Conservation (phyloP, 2,888 invertebrate species). For the Adineta ricciae region DNA sequence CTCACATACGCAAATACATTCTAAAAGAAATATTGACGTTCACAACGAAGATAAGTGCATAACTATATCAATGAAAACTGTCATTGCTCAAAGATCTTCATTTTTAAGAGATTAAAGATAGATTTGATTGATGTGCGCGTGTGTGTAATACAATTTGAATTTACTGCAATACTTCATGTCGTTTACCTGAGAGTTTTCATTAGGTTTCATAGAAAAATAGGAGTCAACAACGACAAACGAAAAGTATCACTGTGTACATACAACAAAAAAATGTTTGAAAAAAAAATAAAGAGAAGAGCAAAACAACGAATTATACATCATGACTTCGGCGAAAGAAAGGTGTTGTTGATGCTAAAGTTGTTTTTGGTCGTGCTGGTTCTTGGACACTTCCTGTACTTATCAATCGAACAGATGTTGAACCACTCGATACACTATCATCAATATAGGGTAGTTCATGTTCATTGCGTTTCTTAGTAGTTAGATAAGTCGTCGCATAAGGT, state of each 20-base stretch:
- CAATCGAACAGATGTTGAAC: neutral
- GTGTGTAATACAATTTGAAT: too few species aligned
- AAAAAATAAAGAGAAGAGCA: neutral
- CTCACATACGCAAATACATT: too few species aligned
- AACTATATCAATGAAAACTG: too few species aligned
- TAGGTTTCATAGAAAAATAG: neutral
- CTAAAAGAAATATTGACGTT: too few species aligned
- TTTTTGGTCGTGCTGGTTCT: neutral
- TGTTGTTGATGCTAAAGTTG: neutral
- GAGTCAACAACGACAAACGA: neutral
- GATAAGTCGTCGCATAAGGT: conserved; percentile 17
- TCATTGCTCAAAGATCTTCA: too few species aligned
- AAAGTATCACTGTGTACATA: neutral
- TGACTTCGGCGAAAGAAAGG: neutral
- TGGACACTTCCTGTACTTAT: neutral
- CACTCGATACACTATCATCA: neutral
- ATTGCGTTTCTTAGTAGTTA: neutral
- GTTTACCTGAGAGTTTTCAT: neutral
- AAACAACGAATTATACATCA: neutral
- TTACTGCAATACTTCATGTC: neutral
- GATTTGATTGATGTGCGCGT: too few species aligned
- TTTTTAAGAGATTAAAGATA: too few species aligned
- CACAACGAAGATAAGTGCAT: too few species aligned
- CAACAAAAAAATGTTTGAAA: neutral
- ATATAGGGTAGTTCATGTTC: conserved; percentile 4